Evolutionary conservation across 1,140 invertebrate species (phyloP).

Genomic region (Orius laevigatus): DNA sequence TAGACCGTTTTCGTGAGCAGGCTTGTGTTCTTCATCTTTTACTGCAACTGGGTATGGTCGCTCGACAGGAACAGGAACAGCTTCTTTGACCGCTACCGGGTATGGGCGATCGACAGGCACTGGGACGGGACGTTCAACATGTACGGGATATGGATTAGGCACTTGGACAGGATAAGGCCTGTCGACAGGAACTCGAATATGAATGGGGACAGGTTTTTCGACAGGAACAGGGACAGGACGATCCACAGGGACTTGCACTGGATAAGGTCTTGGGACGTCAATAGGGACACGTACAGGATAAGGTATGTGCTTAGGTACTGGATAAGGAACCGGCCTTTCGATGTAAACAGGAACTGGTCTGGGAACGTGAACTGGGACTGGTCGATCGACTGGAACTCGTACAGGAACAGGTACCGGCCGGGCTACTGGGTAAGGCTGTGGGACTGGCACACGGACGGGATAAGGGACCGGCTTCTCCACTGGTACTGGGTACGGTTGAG

Average conservation of each 20-base stretch:
- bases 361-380: slow-evolving; percentile 7
- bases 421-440: slow-evolving; percentile 10
- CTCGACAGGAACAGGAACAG: slow-evolving; percentile 10
- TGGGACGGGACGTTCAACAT: slow-evolving; percentile 6
- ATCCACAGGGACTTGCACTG: slow-evolving; percentile 10
- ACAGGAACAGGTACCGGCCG: slow-evolving; percentile 9
- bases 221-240: slow-evolving; percentile 6
- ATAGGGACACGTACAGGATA: slow-evolving; percentile 9
- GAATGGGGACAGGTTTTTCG: slow-evolving; percentile 4
- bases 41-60: slow-evolving; percentile 6
- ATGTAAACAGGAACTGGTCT: slow-evolving; percentile 5
- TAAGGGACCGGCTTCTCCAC: slow-evolving; percentile 8
- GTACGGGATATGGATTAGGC: slow-evolving; percentile 6
- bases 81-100: slow-evolving; percentile 9
- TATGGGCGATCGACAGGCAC: slow-evolving; percentile 5
- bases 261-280: slow-evolving; percentile 11
- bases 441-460: slow-evolving; percentile 8
- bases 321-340: slow-evolving; percentile 5
- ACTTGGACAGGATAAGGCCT: slow-evolving; percentile 8
- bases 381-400: neutral
- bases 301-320: slow-evolving; percentile 9
- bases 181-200: slow-evolving; percentile 12
- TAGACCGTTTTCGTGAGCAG: no score
- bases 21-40: slow-evolving; percentile 1
- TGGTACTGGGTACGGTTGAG: slow-evolving; percentile 11